Evolutionary conservation across 2,113 vertebrate species (phyloP).

Genomic region (Cettia cetti): DNA sequence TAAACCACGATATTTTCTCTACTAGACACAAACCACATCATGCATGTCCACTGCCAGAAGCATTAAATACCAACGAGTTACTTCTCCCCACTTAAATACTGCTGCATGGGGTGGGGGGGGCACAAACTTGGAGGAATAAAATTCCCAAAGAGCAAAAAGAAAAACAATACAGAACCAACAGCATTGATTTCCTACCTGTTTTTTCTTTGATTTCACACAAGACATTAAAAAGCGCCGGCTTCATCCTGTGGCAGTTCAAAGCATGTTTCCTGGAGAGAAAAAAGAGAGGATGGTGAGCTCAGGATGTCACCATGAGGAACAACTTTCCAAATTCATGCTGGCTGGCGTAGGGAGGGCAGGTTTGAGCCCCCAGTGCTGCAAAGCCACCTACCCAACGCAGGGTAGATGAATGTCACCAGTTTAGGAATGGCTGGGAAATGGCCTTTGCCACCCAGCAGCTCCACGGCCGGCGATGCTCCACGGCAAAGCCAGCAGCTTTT

Average conservation of each 20-base stretch:
- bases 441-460: conserved; percentile 40
- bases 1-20: conserved; percentile 1
- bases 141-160: not conserved
- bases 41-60: conserved; percentile 34
- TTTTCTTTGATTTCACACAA: conserved; percentile 99
- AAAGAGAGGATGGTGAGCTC: conserved; percentile 11
- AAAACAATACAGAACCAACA: not conserved
- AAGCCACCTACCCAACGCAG: not conserved
- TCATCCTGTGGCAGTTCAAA: conserved; percentile 99
- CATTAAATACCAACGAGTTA: not conserved
- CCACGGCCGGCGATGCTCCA: not conserved
- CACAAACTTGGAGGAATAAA: not conserved
- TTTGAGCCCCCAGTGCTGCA: not conserved
- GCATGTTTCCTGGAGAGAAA: conserved; percentile 93
- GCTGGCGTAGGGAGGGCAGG: accelerated
- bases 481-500: not conserved
- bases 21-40: not conserved
- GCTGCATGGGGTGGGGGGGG: accelerated
- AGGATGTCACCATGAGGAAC: not conserved
- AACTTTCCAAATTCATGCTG: conserved; percentile 12
- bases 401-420: conserved; percentile 17
- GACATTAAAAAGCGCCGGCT: conserved; percentile 98
- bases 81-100: conserved; percentile 2
- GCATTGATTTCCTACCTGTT: conserved; percentile 84
- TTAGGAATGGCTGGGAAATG: not conserved